Evolutionary conservation across 2,888 invertebrate genomes (phyloP).

Genomic region (Drosophila gaucha): DNA sequence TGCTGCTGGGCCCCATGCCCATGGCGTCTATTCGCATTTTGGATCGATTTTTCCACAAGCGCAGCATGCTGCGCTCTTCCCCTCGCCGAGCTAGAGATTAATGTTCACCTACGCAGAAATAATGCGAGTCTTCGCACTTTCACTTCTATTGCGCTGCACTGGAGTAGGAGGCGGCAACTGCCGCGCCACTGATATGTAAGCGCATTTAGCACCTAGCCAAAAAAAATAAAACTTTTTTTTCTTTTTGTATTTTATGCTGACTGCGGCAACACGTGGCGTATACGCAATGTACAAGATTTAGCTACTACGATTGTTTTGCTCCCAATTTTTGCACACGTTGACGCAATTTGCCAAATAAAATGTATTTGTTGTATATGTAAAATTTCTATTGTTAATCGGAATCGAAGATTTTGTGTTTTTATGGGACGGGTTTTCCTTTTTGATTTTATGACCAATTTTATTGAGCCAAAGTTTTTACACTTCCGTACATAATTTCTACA

Average conservation of each 20-base stretch:
- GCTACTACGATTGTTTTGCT: conserved; percentile 22
- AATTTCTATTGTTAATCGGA: conserved; percentile 10
- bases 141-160: conserved; percentile 48
- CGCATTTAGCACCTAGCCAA: conserved; percentile 66
- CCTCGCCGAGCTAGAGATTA: conserved; percentile 36
- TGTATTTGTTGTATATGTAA: conserved; percentile 26
- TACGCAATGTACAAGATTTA: conserved; percentile 41
- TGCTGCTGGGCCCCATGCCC: conserved; percentile 40
- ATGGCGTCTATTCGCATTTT: conserved; percentile 67
- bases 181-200: conserved; percentile 53
- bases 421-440: conserved; percentile 34
- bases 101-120: conserved; percentile 77
- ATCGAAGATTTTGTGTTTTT: conserved; percentile 30
- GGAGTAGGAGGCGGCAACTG: conserved; percentile 32
- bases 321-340: conserved; percentile 48
- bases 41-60: conserved; percentile 72
- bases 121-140: conserved; percentile 71
- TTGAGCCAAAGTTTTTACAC: conserved; percentile 49
- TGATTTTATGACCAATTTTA: conserved; percentile 64
- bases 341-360: conserved; percentile 48
- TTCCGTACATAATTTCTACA: conserved; percentile 31
- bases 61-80: conserved; percentile 60
- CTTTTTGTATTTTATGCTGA: conserved; percentile 30
- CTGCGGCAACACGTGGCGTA: conserved; percentile 51
- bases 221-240: conserved; percentile 1